These are phyloP conservation scores for Acipenser ruthenus DNA, from an alignment of 2,797 vertebrate species.

Conservation along the genomic window DNA sequence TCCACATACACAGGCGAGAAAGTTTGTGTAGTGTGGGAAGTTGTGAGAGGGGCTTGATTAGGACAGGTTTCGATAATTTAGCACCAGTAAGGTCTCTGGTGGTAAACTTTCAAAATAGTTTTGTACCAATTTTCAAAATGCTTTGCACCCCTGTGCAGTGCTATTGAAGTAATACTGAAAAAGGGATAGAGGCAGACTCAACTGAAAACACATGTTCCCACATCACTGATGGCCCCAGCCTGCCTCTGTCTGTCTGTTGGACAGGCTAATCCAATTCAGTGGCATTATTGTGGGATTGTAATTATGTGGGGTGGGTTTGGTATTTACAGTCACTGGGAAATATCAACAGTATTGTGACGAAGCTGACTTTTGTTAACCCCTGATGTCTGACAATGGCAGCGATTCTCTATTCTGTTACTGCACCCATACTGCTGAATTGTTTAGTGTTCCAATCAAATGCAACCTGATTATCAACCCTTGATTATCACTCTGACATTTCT, in stretches of 20 bases:
- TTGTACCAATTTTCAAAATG: too few relatives aligned
- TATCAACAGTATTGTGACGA: neutral
- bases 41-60: neutral
- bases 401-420: too few relatives aligned
- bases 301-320: neutral
- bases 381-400: constrained; percentile 6
- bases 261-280: constrained; percentile 5
- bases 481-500: too few relatives aligned
- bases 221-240: neutral
- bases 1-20: neutral
- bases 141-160: neutral
- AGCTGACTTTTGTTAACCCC: neutral
- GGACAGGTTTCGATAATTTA: neutral
- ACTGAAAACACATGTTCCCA: neutral
- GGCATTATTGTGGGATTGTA: neutral
- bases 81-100: neutral
- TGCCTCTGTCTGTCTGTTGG: neutral
- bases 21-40: neutral
- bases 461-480: too few relatives aligned
- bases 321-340: neutral
- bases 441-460: too few relatives aligned
- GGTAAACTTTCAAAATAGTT: too few relatives aligned
- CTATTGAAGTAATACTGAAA: neutral
- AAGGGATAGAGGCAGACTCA: neutral
- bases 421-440: too few relatives aligned